Conservation (phyloP, 92 coral and sea anemone genomes). For the Umimayanthus kanabou region DNA sequence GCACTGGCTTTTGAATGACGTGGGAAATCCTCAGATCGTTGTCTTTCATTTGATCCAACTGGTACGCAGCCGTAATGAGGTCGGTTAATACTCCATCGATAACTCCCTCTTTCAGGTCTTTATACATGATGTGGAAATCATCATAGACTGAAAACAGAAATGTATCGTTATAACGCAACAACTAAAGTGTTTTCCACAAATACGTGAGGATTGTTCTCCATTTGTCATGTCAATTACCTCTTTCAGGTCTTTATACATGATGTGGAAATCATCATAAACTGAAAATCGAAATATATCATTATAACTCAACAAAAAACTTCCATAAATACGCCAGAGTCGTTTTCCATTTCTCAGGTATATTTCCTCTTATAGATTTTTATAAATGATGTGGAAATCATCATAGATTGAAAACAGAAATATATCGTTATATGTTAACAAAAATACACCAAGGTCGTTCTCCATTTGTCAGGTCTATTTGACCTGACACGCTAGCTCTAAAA, state of each 20-base stretch:
- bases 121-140: constrained; percentile 28
- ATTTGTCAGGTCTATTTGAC: too few species aligned
- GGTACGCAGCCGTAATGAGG: constrained; percentile 54
- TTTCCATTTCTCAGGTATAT: too few species aligned
- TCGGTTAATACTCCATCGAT: constrained; percentile 73
- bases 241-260: constrained; percentile 26
- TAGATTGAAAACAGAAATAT: constrained; percentile 5
- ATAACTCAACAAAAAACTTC: too few species aligned
- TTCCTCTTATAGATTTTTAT: constrained; percentile 1
- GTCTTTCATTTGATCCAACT: constrained; percentile 36
- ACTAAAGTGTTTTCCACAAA: too few species aligned
- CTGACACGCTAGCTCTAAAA: too few species aligned
- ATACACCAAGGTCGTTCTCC: too few species aligned
- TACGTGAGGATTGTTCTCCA: too few species aligned
- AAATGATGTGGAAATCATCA: constrained; percentile 27
- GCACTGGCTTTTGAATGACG: constrained; percentile 15
- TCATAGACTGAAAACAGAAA: constrained; percentile 15
- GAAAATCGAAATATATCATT: background rate
- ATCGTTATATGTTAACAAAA: background rate
- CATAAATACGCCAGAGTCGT: too few species aligned
- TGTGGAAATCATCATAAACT: constrained; percentile 32
- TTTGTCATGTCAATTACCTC: background rate
- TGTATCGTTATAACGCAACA: background rate
- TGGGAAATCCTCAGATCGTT: constrained; percentile 50
- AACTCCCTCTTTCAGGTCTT: constrained; percentile 12